Conservation (phyloP, 2,113 vertebrate genomes). For the Charadrius vociferus region DNA sequence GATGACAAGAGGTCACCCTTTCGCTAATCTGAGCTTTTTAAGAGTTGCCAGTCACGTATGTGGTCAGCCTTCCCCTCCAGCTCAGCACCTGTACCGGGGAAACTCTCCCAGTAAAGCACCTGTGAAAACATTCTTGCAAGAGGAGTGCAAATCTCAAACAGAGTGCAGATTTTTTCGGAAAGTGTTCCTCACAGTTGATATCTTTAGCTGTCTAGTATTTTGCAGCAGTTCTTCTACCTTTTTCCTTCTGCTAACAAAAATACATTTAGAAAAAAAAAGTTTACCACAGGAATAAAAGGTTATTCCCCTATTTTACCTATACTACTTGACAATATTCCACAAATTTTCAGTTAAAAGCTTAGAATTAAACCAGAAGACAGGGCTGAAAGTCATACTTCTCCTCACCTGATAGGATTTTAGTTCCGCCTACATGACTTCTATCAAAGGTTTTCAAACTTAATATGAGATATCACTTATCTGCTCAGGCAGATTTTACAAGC, state of each 20-base stretch:
- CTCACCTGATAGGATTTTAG: background rate
- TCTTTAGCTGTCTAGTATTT: background rate
- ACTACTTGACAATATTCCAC: background rate
- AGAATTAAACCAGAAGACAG: background rate
- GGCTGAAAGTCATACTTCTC: background rate
- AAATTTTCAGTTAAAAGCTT: background rate
- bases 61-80: background rate
- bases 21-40: background rate
- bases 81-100: background rate
- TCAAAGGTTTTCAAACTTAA: background rate
- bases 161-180: background rate
- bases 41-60: background rate
- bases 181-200: background rate
- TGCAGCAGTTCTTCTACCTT: background rate
- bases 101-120: background rate
- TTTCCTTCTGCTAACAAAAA: background rate
- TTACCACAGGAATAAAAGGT: background rate
- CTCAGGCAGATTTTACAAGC: background rate
- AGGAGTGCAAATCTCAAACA: background rate
- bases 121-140: background rate
- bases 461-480: background rate
- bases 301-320: background rate
- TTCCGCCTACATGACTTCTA: background rate
- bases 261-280: background rate
- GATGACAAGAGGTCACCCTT: background rate